Conservation (phyloP, 2,888 invertebrate genomes). For the Andrena marginata region DNA sequence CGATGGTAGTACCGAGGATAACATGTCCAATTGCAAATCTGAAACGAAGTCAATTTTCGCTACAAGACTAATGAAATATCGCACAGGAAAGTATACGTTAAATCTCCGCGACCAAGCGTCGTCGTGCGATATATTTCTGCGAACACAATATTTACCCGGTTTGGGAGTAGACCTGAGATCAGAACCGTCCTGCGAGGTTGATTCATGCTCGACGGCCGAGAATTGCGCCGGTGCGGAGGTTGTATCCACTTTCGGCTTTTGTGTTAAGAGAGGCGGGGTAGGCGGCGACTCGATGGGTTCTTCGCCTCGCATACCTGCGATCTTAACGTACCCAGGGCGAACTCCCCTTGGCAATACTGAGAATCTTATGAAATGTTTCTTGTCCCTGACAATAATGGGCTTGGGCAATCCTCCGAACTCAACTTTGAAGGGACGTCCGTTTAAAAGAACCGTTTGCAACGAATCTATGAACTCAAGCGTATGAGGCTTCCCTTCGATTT, state of each 20-base stretch:
- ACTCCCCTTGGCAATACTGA: constrained; percentile 91
- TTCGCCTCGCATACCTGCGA: constrained; percentile 91
- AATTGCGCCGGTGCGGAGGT: constrained; percentile 59
- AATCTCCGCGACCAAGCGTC: neutral
- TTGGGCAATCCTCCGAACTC: constrained; percentile 95
- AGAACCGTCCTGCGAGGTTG: constrained; percentile 80
- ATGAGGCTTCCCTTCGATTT: constrained; percentile 90
- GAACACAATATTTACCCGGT: constrained; percentile 71
- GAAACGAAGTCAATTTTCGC: constrained; percentile 57
- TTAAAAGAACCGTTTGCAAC: constrained; percentile 91
- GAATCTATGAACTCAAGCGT: constrained; percentile 93
- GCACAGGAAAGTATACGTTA: constrained; percentile 13
- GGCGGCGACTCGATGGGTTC: constrained; percentile 80
- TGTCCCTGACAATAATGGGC: constrained; percentile 90
- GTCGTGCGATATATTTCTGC: neutral
- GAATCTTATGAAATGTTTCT: constrained; percentile 93
- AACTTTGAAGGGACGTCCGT: constrained; percentile 91
- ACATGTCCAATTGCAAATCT: constrained; percentile 87
- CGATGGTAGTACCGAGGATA: constrained; percentile 89
- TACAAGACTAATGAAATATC: constrained; percentile 58
- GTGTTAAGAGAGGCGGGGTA: constrained; percentile 60
- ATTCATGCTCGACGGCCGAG: constrained; percentile 74
- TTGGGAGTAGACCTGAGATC: constrained; percentile 75
- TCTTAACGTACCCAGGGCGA: constrained; percentile 89
- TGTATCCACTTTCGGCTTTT: constrained; percentile 68